Evolutionary conservation across 2,888 invertebrate genomes (phyloP), one percentile per base, ranked within the genome.

Genomic region (Trissoscelio sp.): DNA sequence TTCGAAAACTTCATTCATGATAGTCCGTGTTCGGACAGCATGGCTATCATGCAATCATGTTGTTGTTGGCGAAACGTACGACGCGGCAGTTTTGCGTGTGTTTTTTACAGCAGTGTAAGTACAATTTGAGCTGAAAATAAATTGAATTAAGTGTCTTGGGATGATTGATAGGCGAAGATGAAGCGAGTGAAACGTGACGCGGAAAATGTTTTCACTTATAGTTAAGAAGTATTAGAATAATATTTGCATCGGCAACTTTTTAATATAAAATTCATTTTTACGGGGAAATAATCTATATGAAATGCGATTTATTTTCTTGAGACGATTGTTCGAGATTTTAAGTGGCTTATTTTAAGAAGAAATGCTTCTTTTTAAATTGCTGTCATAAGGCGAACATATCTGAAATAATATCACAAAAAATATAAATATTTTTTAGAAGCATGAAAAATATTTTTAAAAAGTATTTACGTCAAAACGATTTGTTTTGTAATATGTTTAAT

Each of bases 61-160:
- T 96, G 96, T 90, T 96, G 95, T 87, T 95, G 95, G 94, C 93
- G 94, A 73, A 95, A 95, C 55, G 93, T 96, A 6, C 94, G 96
- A 37, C 93, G 93, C 85, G 96, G 96, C 34, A 95, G 95, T 89
- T 95, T 95, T 88, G 95, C 95, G 24, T 94, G 95, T 79, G 95
- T 94, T 3, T 86, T 94, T 83, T 96, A 95, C 88, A 95, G 95
- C 0, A 92, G 94, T 93, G 96, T 96, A 92, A 93, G 93, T 93
- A 81, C 31, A 42, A 48, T 11, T 12, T 31, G 34, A 39, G 20
- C 18, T n/a, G 11, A 9, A 46, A 34, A 34, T 14, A 48, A 64
- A 64, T 64, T 48, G 37, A 48, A 64, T 39, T 46, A 18, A 14
- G 18, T 11, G 16, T 22, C 9, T 7, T 22, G 24, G 4, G 12